These are phyloP conservation scores for Petroica traversi DNA, from an alignment of 2,113 vertebrate species.

Conservation along the genomic window DNA sequence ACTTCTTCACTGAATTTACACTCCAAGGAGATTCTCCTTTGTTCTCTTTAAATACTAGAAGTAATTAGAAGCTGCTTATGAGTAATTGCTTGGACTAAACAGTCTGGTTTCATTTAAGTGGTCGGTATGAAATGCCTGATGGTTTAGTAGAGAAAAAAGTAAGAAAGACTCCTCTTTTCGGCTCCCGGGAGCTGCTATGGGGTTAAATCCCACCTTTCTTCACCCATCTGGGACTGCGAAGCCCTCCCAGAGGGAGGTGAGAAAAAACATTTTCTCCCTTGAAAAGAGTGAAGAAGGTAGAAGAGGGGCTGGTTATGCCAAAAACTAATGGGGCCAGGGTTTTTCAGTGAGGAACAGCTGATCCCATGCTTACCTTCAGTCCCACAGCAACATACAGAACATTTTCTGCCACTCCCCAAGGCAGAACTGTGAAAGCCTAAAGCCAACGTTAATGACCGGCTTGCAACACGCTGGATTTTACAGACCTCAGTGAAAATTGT, in stretches of 20 bases:
- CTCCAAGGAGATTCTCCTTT: neutral
- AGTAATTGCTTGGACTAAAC: slow-evolving; percentile 22
- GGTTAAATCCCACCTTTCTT: neutral
- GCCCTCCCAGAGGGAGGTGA: neutral
- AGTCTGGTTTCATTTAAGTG: slow-evolving; percentile 47
- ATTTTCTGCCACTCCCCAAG: neutral
- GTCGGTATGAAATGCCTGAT: neutral
- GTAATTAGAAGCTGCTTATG: slow-evolving; percentile 36
- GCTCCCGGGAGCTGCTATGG: neutral
- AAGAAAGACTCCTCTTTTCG: neutral
- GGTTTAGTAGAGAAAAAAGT: neutral
- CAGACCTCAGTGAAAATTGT: neutral
- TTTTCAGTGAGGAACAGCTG: neutral
- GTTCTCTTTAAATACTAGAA: slow-evolving; percentile 41
- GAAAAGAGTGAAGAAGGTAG: neutral
- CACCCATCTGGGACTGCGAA: neutral
- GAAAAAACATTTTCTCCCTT: neutral
- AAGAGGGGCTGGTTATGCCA: neutral
- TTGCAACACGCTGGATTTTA: neutral
- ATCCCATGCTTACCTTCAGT: neutral
- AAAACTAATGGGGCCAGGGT: neutral
- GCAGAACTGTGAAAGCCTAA: neutral
- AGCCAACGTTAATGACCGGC: neutral
- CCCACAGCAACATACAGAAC: neutral
- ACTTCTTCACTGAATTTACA: neutral